These are phyloP conservation scores for Aythya baeri DNA, from an alignment of 2,113 vertebrate species.

Conservation along the genomic window DNA sequence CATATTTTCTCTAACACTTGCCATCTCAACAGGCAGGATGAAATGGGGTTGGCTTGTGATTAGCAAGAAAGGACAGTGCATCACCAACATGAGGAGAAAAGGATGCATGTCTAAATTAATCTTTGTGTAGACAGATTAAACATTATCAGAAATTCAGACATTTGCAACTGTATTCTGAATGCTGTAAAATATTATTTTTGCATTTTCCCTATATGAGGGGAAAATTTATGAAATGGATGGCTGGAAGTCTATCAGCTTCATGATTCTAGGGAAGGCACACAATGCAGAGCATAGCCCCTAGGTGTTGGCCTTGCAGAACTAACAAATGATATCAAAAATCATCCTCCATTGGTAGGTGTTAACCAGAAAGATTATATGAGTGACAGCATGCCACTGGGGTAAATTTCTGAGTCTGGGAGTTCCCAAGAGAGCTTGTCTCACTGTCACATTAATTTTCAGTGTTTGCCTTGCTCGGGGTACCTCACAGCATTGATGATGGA, in stretches of 20 bases:
- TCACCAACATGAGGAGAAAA: accelerated
- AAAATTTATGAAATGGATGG: not conserved
- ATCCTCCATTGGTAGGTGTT: not conserved
- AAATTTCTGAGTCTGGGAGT: not conserved
- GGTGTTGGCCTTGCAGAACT: not conserved
- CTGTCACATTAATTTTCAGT: not conserved
- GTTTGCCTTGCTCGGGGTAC: not conserved
- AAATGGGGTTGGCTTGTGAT: not conserved
- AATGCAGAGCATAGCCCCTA: not conserved
- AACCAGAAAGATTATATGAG: not conserved
- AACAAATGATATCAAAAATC: not conserved
- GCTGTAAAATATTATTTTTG: not conserved
- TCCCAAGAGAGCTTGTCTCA: not conserved
- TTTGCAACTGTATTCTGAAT: not conserved
- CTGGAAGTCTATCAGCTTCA: not conserved
- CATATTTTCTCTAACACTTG: not conserved
- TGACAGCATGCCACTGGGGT: not conserved
- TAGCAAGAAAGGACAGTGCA: not conserved
- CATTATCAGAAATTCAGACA: not conserved
- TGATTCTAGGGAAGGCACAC: not conserved
- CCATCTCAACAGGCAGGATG: not conserved
- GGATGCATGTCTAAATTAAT: not conserved
- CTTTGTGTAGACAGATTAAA: not conserved
- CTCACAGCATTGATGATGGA: not conserved
- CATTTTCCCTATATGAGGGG: not conserved